Evolutionary conservation across 30 jellyfish, hydroid and myxozoan genomes (phyloP), one percentile per base, ranked within the genome.

Genomic region (Turritopsis rubra): DNA sequence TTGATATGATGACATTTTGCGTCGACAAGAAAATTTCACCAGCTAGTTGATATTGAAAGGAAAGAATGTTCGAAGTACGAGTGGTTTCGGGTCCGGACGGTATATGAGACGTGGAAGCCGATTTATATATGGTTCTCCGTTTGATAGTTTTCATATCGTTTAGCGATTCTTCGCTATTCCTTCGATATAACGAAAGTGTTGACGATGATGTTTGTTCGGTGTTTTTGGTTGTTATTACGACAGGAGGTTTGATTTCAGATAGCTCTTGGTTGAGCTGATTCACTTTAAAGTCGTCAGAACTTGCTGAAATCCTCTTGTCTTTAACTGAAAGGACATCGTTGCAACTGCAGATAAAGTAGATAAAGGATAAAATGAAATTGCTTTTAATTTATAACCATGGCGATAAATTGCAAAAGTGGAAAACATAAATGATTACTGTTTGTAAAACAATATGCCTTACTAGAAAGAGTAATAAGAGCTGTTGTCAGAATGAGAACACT

Each of bases 61-160:
- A 41, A 41, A 41, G 13, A 13, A 13, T 3, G 13, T 41, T 41
- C 16, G 77, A n/a, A 22, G 9, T 22, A 8, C 9, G 28, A 22
- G 19, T 68, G 16, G 28, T 16, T 13, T 18, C n/a, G 0, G 82
- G 82, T 23, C 41, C 41, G 0, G 53, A 20, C 41, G 41, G 65
- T 24, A 74, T 74, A n/a, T 74, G 19, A 19, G 82, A 74, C 53
- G 82, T 29, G 0, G 82, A 74, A n/a, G 82, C 82, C 9, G 82
- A 18, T 74, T 74, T 74, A 0, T 16, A 23, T 19, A 74, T 16
- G 9, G 60, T 13, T 41, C 60, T 41, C 60, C 60, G 9, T 41
- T 41, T 41, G n/a, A n/a, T n/a, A 41, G 60, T 3, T 41, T 41
- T 5, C 60, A 41, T 3, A 41, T 41, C 60, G 60, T n/a, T n/a